phyloP scores from a whole-genome alignment of 2,113 vertebrate species.

The Brachionichthys hirsutus region DNA sequence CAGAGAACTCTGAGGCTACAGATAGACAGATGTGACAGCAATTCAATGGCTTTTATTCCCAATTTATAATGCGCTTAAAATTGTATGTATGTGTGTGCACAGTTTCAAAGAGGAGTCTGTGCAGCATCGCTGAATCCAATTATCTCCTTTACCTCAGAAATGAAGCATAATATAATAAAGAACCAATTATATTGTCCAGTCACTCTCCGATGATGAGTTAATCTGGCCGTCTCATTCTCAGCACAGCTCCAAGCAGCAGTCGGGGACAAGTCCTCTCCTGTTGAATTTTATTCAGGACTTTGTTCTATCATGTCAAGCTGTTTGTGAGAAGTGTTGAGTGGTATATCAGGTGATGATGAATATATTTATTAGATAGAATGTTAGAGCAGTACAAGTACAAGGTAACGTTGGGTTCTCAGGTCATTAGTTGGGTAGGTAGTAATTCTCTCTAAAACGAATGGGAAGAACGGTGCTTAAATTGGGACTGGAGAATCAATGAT shows the following conservation, averaged over 20 bases:
- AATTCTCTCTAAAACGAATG: not conserved
- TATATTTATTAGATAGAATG: no score
- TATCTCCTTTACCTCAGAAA: constrained; percentile 17
- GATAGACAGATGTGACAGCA: no score
- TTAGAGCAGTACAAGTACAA: not conserved
- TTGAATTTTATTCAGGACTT: no score
- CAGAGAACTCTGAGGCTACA: no score
- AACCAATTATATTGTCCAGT: constrained; percentile 21
- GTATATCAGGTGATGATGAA: no score
- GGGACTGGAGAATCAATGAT: no score
- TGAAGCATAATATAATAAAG: constrained; percentile 30
- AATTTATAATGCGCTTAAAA: constrained; percentile 1
- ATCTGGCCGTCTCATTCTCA: not conserved
- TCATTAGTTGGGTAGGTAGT: not conserved
- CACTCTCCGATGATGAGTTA: constrained; percentile 16
- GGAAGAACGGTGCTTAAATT: no score
- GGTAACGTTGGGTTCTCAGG: not conserved
- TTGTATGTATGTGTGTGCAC: not conserved
- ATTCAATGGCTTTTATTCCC: not conserved
- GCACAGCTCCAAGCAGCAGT: not conserved
- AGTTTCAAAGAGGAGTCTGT: not conserved
- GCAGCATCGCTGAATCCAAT: not conserved
- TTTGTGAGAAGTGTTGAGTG: no score
- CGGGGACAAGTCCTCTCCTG: not conserved
- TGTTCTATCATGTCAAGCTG: not conserved